phyloP scores from a whole-genome alignment of 2,797 vertebrate species.

The Chloroceryle amazona region DNA sequence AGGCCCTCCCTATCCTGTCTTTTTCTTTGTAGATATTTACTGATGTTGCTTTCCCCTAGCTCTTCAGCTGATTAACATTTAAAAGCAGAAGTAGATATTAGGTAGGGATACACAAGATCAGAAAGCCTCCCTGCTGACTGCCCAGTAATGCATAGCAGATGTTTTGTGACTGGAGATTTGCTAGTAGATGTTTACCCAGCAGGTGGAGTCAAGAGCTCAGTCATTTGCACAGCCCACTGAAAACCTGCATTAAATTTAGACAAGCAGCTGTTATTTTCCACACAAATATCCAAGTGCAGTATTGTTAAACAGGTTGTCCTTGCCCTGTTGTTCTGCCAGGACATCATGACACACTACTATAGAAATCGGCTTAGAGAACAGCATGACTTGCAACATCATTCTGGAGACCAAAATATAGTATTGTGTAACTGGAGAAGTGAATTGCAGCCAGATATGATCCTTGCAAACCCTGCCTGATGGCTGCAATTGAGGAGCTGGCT shows the following conservation, averaged over 20 bases:
- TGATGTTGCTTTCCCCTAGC: neutral
- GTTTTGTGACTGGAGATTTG: neutral
- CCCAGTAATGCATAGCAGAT: neutral
- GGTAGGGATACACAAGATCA: neutral
- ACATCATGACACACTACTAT: neutral
- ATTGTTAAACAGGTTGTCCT: neutral
- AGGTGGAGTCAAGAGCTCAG: conserved; percentile 70
- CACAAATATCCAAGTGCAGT: neutral
- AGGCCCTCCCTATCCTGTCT: neutral
- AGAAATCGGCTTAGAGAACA: neutral
- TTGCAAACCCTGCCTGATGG: neutral
- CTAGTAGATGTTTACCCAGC: conserved; percentile 47
- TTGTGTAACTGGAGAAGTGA: neutral
- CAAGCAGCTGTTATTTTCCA: conserved; percentile 8
- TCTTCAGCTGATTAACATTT: neutral
- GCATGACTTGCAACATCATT: neutral
- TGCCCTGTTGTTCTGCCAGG: neutral
- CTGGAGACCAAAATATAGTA: conserved; percentile 20
- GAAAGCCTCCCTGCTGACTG: neutral
- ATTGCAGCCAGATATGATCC: neutral
- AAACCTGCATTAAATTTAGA: neutral
- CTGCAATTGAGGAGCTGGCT: conserved; percentile 1
- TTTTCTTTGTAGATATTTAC: neutral
- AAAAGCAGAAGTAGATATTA: neutral
- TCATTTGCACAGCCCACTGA: neutral